A percentile compares a stretch with the other conserved stretches of the same genome.
Evolutionary conservation across 64 coral and sea anemone genomes (phyloP).

Genomic region (Anthopleura sola): DNA sequence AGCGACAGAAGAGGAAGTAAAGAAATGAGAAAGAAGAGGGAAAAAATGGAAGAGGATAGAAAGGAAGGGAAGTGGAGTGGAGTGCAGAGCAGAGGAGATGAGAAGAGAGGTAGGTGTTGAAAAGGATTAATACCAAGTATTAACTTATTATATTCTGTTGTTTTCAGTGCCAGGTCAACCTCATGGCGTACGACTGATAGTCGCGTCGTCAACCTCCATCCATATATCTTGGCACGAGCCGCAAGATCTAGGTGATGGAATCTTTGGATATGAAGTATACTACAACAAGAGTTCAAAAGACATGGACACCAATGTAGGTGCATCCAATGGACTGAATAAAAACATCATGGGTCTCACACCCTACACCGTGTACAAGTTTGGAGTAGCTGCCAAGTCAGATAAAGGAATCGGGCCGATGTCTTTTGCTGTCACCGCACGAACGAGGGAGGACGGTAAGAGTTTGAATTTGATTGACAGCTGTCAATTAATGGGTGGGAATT

Average conservation of each 20-base stretch:
- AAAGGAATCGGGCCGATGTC: conserved; percentile 65
- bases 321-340: conserved; percentile 10
- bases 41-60: not conserved
- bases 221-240: conserved; percentile 52
- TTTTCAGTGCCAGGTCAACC: conserved; percentile 69
- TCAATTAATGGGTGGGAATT: not conserved
- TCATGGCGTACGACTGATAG: conserved; percentile 37
- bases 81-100: too few relatives aligned
- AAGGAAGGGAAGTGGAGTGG: not conserved
- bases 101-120: too few relatives aligned
- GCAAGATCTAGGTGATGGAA: conserved; percentile 51
- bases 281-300: conserved; percentile 69
- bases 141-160: not conserved
- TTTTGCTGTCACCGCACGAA: conserved; percentile 55
- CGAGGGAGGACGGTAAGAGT: conserved; percentile 56
- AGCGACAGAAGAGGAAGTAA: too few relatives aligned
- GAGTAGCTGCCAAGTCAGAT: conserved; percentile 66
- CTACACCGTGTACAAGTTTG: conserved; percentile 70
- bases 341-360: conserved; percentile 63
- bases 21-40: not conserved
- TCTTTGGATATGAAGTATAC: conserved; percentile 82
- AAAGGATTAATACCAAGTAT: not conserved
- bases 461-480: not conserved
- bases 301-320: conserved; percentile 43
- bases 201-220: conserved; percentile 60